phyloP scores from a whole-genome alignment of 2,888 invertebrate genomes.

The Octonoba sinensis region DNA sequence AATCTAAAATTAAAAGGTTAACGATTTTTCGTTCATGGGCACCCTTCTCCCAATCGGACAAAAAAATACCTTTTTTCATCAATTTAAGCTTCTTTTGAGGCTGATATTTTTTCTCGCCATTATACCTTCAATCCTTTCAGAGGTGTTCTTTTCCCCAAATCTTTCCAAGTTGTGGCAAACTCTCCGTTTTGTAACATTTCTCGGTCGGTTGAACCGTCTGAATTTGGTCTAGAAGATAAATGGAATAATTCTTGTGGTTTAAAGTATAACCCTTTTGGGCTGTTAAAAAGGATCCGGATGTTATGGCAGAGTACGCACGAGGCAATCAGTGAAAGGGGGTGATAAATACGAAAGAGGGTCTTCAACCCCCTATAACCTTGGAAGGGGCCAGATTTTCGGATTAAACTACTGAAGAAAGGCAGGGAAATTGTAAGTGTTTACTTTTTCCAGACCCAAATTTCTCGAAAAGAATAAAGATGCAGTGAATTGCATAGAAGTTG shows the following conservation, averaged over 20 bases:
- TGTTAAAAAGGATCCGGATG: slow-evolving; percentile 30
- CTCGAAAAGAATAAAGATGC: too few species aligned
- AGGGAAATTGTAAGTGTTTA: too few species aligned
- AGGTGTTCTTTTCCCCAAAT: neutral
- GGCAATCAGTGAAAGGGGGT: neutral
- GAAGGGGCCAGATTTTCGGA: too few species aligned
- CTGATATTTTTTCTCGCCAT: slow-evolving; percentile 4
- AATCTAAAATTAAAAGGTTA: slow-evolving; percentile 47
- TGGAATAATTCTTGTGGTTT: slow-evolving; percentile 43
- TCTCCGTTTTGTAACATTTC: slow-evolving; percentile 50
- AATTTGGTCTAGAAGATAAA: slow-evolving; percentile 28
- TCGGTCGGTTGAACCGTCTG: slow-evolving; percentile 35
- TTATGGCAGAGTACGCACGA: slow-evolving; percentile 49
- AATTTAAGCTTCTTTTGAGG: neutral
- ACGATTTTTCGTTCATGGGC: slow-evolving; percentile 38
- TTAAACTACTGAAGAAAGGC: too few species aligned
- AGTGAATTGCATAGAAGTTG: too few species aligned
- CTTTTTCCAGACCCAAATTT: too few species aligned
- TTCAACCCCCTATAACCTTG: slow-evolving; percentile 19
- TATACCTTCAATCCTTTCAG: slow-evolving; percentile 12
- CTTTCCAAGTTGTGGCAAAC: slow-evolving; percentile 37
- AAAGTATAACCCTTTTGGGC: slow-evolving; percentile 26
- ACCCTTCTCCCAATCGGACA: slow-evolving; percentile 6
- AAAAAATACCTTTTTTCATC: neutral
- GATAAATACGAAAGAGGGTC: neutral